Percentiles rank a stretch among this genome's conserved stretches.
Conservation (phyloP, 2,113 vertebrate species). For the Pteropus alecto region DNA sequence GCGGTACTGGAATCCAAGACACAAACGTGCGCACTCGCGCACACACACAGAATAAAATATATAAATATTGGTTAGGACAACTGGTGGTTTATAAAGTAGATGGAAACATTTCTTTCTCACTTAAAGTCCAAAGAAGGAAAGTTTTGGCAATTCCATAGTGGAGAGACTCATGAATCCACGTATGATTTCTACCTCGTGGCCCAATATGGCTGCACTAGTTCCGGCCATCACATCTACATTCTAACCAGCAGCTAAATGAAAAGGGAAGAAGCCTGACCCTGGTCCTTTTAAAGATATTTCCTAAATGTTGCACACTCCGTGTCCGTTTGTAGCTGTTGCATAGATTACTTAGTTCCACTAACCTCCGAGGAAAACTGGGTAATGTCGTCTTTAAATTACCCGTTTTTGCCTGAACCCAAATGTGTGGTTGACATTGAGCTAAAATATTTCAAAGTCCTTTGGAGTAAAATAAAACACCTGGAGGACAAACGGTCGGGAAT, state of each 20-base stretch:
- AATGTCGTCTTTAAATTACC: not conserved
- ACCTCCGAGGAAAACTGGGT: not conserved
- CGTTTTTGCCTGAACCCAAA: not conserved
- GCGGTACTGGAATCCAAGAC: not conserved
- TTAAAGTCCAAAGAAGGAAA: not conserved
- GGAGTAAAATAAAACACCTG: not conserved
- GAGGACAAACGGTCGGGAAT: not conserved
- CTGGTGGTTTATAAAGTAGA: not conserved
- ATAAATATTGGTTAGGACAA: not conserved
- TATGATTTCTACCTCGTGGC: not conserved
- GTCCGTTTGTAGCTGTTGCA: not conserved
- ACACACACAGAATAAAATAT: not conserved
- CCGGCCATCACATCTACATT: not conserved
- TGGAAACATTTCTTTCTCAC: not conserved
- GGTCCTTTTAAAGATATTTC: not conserved
- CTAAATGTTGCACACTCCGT: not conserved
- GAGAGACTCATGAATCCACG: not conserved
- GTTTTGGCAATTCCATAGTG: not conserved
- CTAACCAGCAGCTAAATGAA: not conserved
- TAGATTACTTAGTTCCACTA: not conserved
- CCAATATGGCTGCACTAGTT: not conserved
- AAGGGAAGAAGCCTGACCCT: not conserved
- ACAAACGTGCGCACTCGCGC: rapidly evolving
- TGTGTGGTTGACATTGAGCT: not conserved
- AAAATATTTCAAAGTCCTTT: not conserved